Conservation (phyloP, 2,113 vertebrate genomes). For the Pygoscelis adeliae region DNA sequence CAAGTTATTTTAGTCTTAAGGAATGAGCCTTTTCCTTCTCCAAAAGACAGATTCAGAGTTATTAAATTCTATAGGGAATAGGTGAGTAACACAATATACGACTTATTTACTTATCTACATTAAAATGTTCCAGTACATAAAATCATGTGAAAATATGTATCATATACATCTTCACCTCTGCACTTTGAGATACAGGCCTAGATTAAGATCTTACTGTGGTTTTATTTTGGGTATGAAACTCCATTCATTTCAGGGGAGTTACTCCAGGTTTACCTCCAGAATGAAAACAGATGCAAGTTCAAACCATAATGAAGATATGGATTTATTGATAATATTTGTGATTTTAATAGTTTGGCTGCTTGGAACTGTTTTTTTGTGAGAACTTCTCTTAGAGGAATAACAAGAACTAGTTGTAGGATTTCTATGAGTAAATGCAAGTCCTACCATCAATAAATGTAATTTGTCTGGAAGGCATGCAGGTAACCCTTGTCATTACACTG, state of each 20-base stretch:
- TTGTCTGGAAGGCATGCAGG: constrained; percentile 30
- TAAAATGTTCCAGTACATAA: neutral
- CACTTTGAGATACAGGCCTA: neutral
- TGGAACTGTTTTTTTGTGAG: neutral
- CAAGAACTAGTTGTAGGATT: constrained; percentile 20
- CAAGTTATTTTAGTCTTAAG: neutral
- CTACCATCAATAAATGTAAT: constrained; percentile 31
- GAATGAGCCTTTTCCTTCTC: neutral
- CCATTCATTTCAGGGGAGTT: neutral
- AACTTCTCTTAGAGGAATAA: constrained; percentile 7
- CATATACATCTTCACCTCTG: neutral
- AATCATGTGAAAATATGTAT: neutral
- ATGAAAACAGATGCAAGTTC: neutral
- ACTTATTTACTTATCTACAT: neutral
- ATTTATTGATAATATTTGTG: neutral
- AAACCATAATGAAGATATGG: neutral
- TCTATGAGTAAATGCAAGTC: constrained; percentile 36
- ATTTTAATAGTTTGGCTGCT: neutral
- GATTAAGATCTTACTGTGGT: neutral
- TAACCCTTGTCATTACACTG: constrained; percentile 16
- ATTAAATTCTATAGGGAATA: neutral
- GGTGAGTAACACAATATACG: neutral
- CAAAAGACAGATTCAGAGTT: neutral
- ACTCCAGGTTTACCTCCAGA: neutral
- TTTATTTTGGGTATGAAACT: neutral